Evolutionary conservation across 2,797 vertebrate genomes (phyloP), one percentile per base, ranked within the genome.

Genomic region (Alosa sapidissima): DNA sequence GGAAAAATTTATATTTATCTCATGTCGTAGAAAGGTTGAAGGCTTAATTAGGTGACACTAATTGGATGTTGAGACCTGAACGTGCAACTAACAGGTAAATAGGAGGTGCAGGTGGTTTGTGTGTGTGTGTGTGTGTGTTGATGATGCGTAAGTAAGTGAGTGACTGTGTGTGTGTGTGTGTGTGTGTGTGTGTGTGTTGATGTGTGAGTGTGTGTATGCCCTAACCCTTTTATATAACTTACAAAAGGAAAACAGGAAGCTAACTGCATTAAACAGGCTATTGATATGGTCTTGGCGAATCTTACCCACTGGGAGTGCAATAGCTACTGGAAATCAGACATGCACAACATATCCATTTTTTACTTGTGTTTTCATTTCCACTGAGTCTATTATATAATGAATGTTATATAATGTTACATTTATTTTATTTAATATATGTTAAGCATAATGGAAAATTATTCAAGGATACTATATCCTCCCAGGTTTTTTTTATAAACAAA

Each of bases 101-200:
- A 9, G 41, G 19, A 47, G 72, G 41, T 78, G 36, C 72, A 78
- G 72, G 41, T 78, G 41, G 5, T 72, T 45, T 75, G 8, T 78
- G 5, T 47, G 41, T 78, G 72, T 45, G 41, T 45, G 41, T 21
- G 41, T 78, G 36, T 47, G 72, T 47, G 72, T 47, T 28, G 28
- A 28, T 28, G 65, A 33, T 72, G 33, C 9, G 3, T 72, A 28
- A 13, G 65, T 41, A n/a, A n/a, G n/a, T 65, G 60, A 9, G 24
- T 65, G n/a, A 9, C 11, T 72, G 65, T 65, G 60, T 65, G n/a
- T 65, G n/a, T 65, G 60, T 65, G n/a, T 65, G 21, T 62, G 60
- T 62, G n/a, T 28, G n/a, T 62, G 58, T 60, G 58, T 60, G 58
- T 60, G 21, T 60, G 58, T 60, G 58, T 58, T 10, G 55, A 28